Evolutionary conservation across 2,113 vertebrate species (phyloP).

Genomic region (Pterocles burchelli): DNA sequence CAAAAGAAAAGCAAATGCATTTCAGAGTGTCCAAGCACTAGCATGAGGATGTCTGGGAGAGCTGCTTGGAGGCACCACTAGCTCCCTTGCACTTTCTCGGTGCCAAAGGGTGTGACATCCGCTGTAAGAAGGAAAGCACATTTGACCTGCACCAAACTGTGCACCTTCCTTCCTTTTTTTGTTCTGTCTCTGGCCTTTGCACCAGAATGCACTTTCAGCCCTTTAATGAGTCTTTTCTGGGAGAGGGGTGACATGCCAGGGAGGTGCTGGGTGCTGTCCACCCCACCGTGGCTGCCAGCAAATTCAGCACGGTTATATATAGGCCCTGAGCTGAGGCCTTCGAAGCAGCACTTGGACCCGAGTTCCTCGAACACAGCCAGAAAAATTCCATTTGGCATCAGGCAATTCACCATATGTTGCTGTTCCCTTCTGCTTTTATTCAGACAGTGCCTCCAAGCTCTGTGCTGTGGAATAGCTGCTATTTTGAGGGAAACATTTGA

Average conservation of each 20-base stretch:
- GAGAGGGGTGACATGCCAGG: not conserved
- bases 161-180: not conserved
- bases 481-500: constrained; percentile 15
- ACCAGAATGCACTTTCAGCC: not conserved
- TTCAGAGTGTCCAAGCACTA: not conserved
- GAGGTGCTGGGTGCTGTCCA: not conserved
- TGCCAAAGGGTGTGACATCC: not conserved
- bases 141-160: not conserved
- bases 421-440: constrained; percentile 33
- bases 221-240: not conserved
- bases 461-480: constrained; percentile 26
- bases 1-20: not conserved
- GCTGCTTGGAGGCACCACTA: not conserved
- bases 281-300: not conserved
- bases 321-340: constrained; percentile 27
- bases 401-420: constrained; percentile 23
- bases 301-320: constrained; percentile 37
- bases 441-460: not conserved
- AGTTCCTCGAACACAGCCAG: constrained; percentile 27
- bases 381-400: constrained; percentile 47
- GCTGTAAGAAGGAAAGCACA: not conserved
- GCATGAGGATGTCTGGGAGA: not conserved
- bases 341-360: constrained; percentile 25
- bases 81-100: not conserved
- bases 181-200: not conserved